Percentiles rank a stretch among this genome's conserved stretches.
Conservation (phyloP, 2,888 invertebrate species). For the Lithophane ornitopus region DNA sequence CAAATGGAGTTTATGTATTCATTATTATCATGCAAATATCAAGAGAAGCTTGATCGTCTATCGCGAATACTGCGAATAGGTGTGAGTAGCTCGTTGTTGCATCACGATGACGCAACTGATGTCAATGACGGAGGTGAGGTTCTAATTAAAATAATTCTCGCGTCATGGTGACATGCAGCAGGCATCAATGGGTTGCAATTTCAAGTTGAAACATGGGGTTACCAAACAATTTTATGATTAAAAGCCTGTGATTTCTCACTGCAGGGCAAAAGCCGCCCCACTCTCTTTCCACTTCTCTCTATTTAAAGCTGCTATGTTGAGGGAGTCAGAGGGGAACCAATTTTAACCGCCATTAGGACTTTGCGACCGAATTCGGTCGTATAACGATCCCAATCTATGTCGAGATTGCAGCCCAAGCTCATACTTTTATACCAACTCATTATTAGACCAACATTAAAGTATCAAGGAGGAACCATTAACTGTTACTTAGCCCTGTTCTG, state of each 20-base stretch:
- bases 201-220: not conserved
- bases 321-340: too few species aligned
- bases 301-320: not conserved
- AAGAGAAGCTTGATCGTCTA: not conserved
- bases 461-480: not conserved
- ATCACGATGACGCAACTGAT: slow-evolving; percentile 38
- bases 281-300: not conserved
- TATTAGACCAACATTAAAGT: not conserved
- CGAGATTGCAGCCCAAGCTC: not conserved
- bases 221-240: not conserved
- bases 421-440: not conserved
- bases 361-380: too few species aligned
- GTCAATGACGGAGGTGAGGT: slow-evolving; percentile 15
- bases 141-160: slow-evolving; percentile 34
- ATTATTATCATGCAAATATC: slow-evolving; percentile 3
- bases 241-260: not conserved
- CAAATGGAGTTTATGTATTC: not conserved
- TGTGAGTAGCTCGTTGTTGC: slow-evolving; percentile 25
- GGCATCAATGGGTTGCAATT: not conserved
- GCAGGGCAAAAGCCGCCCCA: not conserved
- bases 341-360: too few species aligned
- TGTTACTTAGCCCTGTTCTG: not conserved
- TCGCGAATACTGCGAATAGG: not conserved
- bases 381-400: too few species aligned
- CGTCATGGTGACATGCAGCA: slow-evolving; percentile 3